A percentile compares a stretch with the other conserved stretches of the same genome.
phyloP scores from a whole-genome alignment of 2,113 vertebrate genomes.

The Heterochromis multidens region DNA sequence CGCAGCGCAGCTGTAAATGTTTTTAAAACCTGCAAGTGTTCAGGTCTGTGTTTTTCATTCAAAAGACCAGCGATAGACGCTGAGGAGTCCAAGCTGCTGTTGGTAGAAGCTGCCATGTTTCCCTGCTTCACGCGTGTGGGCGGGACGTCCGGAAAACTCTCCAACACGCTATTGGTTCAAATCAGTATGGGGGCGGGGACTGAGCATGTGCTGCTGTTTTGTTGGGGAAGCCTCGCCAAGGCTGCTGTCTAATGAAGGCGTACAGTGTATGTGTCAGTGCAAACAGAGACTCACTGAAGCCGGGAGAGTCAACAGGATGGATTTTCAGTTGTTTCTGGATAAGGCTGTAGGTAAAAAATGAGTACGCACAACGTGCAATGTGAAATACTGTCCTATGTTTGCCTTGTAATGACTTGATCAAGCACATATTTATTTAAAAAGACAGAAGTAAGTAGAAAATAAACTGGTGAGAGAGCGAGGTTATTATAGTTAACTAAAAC shows the following conservation, averaged over 20 bases:
- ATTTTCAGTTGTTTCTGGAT: not conserved
- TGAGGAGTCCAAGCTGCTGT: constrained; percentile 17
- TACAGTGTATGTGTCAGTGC: not conserved
- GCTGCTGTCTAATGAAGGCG: not conserved
- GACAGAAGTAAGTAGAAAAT: not conserved
- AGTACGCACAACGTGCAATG: no score
- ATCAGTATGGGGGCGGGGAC: constrained; percentile 30
- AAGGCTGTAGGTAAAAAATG: not conserved
- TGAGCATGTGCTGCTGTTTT: constrained; percentile 51
- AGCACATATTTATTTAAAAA: not conserved
- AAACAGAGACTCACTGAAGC: not conserved
- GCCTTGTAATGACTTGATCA: not conserved
- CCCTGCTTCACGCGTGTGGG: not conserved
- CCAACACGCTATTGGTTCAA: constrained; percentile 18
- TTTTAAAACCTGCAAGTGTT: constrained; percentile 62
- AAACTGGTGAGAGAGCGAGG: not conserved
- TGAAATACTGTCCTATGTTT: not conserved
- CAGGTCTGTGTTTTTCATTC: constrained; percentile 42
- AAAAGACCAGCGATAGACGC: constrained; percentile 43
- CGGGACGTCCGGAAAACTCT: constrained; percentile 6
- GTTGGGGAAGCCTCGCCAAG: not conserved
- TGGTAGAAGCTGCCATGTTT: constrained; percentile 59
- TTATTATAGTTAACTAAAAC: not conserved
- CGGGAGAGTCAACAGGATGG: not conserved
- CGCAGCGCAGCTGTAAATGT: constrained; percentile 59